These are phyloP conservation scores for Clinocottus analis DNA, from an alignment of 2,113 vertebrate species.

Conservation along the genomic window DNA sequence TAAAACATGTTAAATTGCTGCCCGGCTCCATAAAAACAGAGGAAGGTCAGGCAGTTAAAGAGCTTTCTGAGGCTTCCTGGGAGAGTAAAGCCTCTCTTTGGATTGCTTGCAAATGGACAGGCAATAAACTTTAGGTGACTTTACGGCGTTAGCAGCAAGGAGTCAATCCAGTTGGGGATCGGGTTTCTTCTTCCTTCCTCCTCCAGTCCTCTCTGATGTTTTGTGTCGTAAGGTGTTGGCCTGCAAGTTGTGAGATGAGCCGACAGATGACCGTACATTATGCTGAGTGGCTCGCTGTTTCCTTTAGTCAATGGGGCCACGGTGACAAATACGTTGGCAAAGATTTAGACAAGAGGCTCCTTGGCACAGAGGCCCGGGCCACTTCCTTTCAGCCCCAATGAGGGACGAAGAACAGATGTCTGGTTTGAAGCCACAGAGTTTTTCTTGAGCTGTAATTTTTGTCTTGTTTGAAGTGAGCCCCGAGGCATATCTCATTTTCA, in stretches of 20 bases:
- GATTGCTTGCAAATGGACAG: slow-evolving; percentile 64
- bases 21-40: slow-evolving; percentile 63
- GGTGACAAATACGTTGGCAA: slow-evolving; percentile 72
- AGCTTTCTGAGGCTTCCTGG: slow-evolving; percentile 57
- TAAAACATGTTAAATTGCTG: slow-evolving; percentile 67
- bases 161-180: slow-evolving; percentile 44
- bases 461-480: slow-evolving; percentile 74
- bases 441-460: slow-evolving; percentile 66
- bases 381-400: slow-evolving; percentile 56
- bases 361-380: slow-evolving; percentile 52
- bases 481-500: slow-evolving; percentile 68
- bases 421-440: slow-evolving; percentile 63
- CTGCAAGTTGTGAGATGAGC: slow-evolving; percentile 46
- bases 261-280: slow-evolving; percentile 61
- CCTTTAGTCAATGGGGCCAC: slow-evolving; percentile 60
- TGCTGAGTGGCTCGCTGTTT: slow-evolving; percentile 49
- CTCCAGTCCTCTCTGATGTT: slow-evolving; percentile 40
- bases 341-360: slow-evolving; percentile 62
- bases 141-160: slow-evolving; percentile 56
- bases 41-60: slow-evolving; percentile 65
- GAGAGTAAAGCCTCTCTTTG: slow-evolving; percentile 44
- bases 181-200: slow-evolving; percentile 41
- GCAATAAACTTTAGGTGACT: slow-evolving; percentile 69
- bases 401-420: slow-evolving; percentile 73
- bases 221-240: slow-evolving; percentile 51